These are phyloP conservation scores for Lumbricus terrestris DNA, from an alignment of 2,888 invertebrate species.

Conservation along the genomic window DNA sequence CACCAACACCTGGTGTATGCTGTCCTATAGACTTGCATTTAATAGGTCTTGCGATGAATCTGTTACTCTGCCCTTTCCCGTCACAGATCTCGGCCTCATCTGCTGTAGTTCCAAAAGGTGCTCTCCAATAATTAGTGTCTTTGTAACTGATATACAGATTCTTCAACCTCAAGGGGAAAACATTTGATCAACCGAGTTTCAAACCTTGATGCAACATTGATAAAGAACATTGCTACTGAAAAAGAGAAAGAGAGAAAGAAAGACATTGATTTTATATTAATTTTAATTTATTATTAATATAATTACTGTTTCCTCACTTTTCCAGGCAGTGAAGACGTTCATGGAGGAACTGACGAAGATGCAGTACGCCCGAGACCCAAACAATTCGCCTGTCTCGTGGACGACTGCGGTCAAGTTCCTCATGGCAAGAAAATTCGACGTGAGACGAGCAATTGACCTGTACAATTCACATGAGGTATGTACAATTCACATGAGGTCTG, in stretches of 20 bases:
- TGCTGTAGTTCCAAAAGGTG: neutral
- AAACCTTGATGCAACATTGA: too few relatives aligned
- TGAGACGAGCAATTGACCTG: conserved; percentile 81
- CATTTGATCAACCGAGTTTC: neutral
- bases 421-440: conserved; percentile 87
- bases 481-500: conserved; percentile 79
- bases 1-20: neutral
- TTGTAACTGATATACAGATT: neutral
- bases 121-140: neutral
- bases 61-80: neutral
- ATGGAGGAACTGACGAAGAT: conserved; percentile 14
- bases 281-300: neutral
- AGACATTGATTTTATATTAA: neutral
- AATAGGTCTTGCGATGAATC: neutral
- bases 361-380: neutral
- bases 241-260: too few relatives aligned
- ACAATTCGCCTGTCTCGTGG: conserved; percentile 7
- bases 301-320: neutral
- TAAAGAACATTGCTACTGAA: neutral
- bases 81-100: neutral
- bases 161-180: neutral
- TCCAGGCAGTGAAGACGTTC: conserved; percentile 10
- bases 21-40: neutral
- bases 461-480: conserved; percentile 82
- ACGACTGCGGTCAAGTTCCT: conserved; percentile 75